Base-by-base conservation (phyloP, 2,888 invertebrate genomes). In the Nephrocerus scutellatus region DNA sequence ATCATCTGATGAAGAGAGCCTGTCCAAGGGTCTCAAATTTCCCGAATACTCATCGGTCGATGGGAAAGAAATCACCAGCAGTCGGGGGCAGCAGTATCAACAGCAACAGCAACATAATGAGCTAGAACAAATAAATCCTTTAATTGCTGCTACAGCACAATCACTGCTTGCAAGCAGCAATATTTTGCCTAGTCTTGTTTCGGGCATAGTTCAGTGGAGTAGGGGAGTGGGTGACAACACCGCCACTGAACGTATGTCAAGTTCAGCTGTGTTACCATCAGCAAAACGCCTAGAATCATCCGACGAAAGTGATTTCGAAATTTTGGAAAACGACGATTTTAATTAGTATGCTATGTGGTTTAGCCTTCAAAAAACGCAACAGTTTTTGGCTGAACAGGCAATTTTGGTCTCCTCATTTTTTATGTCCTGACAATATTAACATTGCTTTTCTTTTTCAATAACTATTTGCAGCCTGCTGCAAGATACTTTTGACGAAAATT, bases 241-340 rank as follows among this genome's bases (percentile, higher is more conserved):
- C 16, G 3, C 28, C 14, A n/a, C n/a, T n/a, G 16, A 7, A 22
- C 7, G 10, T 10, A 12, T 28, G 15, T 13, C 4, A 20, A 6
- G 35, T 28, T 30, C 31, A 31, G n/a, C n/a, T 13, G 23, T 18
- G n/a, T n/a, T n/a, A 22, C 10, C 42, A 25, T 29, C 22, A 22
- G 22, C 30, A 6, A 21, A 33, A 6, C 22, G 25, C 19, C 36
- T 59, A 13, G 61, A 62, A 38, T 61, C 63, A 5, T 66, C 66
- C 14, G 66, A 67, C 39, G 66, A 64, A 31, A 66, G 68, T 50
- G 68, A 68, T 49, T 68, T 68, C 49, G 68, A 68, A 55, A 59
- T 68, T 47, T 52, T 68, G 24, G 59, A 60, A 49, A 52, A 59
- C 39, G 68, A 67, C 36, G 67, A 68, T 31, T 62, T 57, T 47